These are phyloP conservation scores for Excalfactoria chinensis DNA, from an alignment of 2,113 vertebrate genomes.

Conservation along the genomic window DNA sequence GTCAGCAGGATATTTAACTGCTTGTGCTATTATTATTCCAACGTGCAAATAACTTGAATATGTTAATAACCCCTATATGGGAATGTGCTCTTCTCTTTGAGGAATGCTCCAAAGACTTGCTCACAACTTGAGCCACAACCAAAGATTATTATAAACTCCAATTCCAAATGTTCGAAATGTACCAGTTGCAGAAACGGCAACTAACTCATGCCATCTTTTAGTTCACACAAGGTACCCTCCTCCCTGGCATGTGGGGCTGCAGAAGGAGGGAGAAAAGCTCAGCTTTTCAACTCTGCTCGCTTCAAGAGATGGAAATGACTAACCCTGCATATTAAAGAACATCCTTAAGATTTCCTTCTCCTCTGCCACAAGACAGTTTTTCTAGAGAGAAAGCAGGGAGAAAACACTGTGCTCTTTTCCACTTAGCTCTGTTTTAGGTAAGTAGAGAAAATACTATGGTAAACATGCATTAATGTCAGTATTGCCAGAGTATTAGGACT, in stretches of 20 bases:
- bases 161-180: not conserved
- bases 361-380: not conserved
- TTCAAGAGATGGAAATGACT: not conserved
- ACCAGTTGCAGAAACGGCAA: not conserved
- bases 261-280: not conserved
- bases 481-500: not conserved
- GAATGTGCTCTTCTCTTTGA: not conserved
- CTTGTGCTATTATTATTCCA: not conserved
- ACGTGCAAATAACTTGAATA: not conserved
- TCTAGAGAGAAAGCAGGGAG: not conserved
- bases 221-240: not conserved
- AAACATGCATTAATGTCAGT: not conserved
- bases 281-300: not conserved
- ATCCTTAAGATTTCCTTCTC: not conserved
- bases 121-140: not conserved
- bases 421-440: not conserved
- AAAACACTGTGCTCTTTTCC: not conserved
- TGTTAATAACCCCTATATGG: not conserved
- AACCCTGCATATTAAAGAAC: not conserved
- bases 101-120: not conserved
- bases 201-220: not conserved
- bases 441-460: not conserved
- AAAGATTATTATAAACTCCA: not conserved
- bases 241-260: fast-evolving
- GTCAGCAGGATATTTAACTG: not conserved